Evolutionary conservation across 2,113 vertebrate species (phyloP).

Genomic region (Gymnocephalus cernua): DNA sequence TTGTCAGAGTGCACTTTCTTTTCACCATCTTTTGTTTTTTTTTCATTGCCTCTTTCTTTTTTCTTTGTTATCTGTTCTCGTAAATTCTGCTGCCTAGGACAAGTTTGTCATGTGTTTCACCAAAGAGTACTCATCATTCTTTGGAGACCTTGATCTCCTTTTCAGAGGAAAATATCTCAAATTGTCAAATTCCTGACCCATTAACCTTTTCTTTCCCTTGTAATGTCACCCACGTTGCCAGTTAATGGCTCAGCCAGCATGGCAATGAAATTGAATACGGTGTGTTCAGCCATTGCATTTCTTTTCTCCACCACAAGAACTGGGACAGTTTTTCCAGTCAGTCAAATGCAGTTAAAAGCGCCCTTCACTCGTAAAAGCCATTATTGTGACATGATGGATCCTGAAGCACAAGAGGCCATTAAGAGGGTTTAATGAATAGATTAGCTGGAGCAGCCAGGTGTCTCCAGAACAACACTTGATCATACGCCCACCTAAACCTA

Average conservation of each 20-base stretch:
- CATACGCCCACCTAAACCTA: conserved; percentile 41
- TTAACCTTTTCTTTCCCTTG: conserved; percentile 42
- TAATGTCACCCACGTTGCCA: conserved; percentile 41
- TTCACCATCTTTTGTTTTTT: background rate
- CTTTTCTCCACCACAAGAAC: conserved; percentile 44
- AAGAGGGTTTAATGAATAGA: conserved; percentile 66
- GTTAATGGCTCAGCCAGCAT: conserved; percentile 49
- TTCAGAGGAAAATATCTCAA: conserved; percentile 29
- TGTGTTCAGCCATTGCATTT: conserved; percentile 48
- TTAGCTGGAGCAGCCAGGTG: conserved; percentile 71
- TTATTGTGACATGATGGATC: conserved; percentile 72
- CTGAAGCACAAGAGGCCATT: conserved; percentile 71
- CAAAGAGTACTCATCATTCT: conserved; percentile 22
- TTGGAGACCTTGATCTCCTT: conserved; percentile 31
- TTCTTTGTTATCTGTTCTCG: background rate
- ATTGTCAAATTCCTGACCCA: conserved; percentile 48
- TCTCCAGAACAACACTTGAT: conserved; percentile 63
- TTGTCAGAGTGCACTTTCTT: background rate
- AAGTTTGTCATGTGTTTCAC: conserved; percentile 9
- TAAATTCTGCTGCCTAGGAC: background rate
- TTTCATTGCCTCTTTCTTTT: background rate
- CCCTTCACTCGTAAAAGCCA: conserved; percentile 57
- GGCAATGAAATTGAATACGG: conserved; percentile 62
- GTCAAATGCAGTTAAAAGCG: conserved; percentile 65
- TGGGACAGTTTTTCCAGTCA: conserved; percentile 53